These are phyloP conservation scores for Furnarius figulus DNA, from an alignment of 2,113 vertebrate species.

Conservation along the genomic window DNA sequence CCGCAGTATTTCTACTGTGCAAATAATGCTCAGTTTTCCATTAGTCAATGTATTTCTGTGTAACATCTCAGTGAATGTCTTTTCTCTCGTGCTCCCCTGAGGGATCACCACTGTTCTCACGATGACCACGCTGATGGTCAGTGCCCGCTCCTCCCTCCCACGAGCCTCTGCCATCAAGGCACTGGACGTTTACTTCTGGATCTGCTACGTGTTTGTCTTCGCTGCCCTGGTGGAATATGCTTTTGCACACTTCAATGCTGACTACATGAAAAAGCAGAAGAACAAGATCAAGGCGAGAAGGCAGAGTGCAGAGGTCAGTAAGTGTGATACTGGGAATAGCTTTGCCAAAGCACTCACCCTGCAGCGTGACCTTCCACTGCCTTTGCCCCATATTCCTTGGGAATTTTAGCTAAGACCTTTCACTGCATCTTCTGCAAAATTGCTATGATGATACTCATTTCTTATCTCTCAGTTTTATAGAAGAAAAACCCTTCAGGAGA, in stretches of 20 bases:
- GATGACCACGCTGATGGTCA: slow-evolving; percentile 98
- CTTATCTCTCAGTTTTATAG: not conserved
- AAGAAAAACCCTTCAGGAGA: slow-evolving; percentile 1
- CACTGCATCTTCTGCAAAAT: not conserved
- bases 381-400: not conserved
- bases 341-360: not conserved
- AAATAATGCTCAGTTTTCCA: not conserved
- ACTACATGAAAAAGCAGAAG: slow-evolving; percentile 94
- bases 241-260: slow-evolving; percentile 96
- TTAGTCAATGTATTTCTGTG: not conserved
- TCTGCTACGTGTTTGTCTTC: slow-evolving; percentile 97
- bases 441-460: not conserved
- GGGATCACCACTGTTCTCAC: slow-evolving; percentile 98
- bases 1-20: not conserved
- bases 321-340: not conserved
- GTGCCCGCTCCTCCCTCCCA: slow-evolving; percentile 91
- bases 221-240: slow-evolving; percentile 95
- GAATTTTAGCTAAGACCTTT: not conserved
- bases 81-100: slow-evolving; percentile 4
- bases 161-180: slow-evolving; percentile 96
- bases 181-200: slow-evolving; percentile 97
- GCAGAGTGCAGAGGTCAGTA: slow-evolving; percentile 83
- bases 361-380: not conserved
- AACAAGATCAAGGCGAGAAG: slow-evolving; percentile 86
- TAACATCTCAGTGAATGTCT: not conserved